These are phyloP conservation scores for Montipora sp. DNA, from an alignment of 64 coral and sea anemone species.

Conservation along the genomic window DNA sequence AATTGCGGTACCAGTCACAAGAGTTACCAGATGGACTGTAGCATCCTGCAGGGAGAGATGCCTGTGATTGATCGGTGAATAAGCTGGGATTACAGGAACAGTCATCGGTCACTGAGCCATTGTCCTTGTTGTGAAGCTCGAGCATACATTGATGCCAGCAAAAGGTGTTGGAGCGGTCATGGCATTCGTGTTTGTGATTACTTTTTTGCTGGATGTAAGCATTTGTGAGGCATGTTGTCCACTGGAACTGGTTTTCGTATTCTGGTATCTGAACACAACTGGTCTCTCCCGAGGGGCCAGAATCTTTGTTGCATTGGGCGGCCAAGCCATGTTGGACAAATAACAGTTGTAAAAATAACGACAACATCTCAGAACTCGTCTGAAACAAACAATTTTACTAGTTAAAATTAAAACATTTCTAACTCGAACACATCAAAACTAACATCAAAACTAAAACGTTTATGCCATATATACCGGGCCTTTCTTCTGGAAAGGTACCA, in stretches of 20 bases:
- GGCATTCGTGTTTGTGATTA: constrained; percentile 16
- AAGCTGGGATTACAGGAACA: constrained; percentile 50
- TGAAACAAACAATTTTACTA: no score
- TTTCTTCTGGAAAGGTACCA: no score
- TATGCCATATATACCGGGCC: no score
- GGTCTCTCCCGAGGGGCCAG: neutral
- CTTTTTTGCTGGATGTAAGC: constrained; percentile 73
- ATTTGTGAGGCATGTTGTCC: constrained; percentile 73
- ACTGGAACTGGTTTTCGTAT: constrained; percentile 52
- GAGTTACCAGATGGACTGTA: constrained; percentile 47
- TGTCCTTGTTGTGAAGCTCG: neutral
- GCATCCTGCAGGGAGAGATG: constrained; percentile 7
- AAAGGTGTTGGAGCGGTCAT: neutral
- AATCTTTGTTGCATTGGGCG: neutral
- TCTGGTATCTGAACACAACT: neutral
- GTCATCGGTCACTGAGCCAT: constrained; percentile 9
- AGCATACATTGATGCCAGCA: constrained; percentile 79
- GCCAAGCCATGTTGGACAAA: neutral
- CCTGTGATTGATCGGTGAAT: neutral
- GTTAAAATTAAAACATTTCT: no score
- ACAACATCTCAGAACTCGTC: neutral
- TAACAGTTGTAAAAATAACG: neutral
- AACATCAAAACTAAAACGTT: no score
- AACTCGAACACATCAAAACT: no score
- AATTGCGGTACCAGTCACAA: constrained; percentile 80